phyloP scores from a whole-genome alignment of 1,140 invertebrate genomes.

The Hylaeus volcanicus region DNA sequence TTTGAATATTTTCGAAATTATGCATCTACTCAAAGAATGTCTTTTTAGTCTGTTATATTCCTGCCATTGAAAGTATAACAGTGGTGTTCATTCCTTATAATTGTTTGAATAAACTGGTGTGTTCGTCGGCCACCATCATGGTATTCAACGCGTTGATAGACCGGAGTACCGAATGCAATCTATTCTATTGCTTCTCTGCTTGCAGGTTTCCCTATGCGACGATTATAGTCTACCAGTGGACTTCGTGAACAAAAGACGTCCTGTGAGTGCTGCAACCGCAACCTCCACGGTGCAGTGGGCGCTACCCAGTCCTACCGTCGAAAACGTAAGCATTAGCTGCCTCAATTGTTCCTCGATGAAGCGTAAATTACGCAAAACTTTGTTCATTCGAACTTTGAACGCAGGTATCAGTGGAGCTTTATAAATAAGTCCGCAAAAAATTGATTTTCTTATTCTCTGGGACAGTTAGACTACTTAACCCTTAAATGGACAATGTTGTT shows the following conservation, averaged over 20 bases:
- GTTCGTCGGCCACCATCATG: background rate
- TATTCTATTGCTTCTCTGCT: constrained; percentile 63
- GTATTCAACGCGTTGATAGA: background rate
- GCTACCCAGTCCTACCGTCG: constrained; percentile 83
- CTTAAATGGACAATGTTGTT: no score
- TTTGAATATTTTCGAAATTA: no score
- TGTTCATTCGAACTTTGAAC: background rate
- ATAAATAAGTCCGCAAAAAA: no score
- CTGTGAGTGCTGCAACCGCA: constrained; percentile 82
- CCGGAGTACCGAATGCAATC: background rate
- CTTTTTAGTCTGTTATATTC: no score
- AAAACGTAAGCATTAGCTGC: constrained; percentile 81
- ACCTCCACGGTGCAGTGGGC: constrained; percentile 82
- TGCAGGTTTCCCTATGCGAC: constrained; percentile 88
- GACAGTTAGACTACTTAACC: no score
- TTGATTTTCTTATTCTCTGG: no score
- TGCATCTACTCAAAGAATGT: no score
- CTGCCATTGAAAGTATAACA: no score
- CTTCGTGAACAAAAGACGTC: constrained; percentile 86
- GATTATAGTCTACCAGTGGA: constrained; percentile 90
- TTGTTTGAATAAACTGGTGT: no score
- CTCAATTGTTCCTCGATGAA: background rate
- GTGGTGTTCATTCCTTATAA: no score
- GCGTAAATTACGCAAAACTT: background rate
- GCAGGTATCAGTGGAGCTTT: no score